phyloP scores from a whole-genome alignment of 2,888 invertebrate species.

The Hypsopygia costalis region DNA sequence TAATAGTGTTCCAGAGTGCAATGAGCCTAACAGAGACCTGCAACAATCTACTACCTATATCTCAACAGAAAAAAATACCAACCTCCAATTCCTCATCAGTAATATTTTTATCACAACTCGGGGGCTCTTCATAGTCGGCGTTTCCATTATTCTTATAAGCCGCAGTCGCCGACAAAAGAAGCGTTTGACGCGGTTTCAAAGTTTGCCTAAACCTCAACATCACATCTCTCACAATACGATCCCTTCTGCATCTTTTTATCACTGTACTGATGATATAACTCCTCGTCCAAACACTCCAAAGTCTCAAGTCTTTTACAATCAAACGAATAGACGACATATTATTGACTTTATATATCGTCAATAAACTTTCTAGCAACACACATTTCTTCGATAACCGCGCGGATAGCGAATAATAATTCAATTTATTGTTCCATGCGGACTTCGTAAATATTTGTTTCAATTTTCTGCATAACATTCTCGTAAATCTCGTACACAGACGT shows the following conservation, averaged over 20 bases:
- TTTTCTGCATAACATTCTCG: slow-evolving; percentile 49
- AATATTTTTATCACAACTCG: slow-evolving; percentile 45
- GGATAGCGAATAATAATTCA: slow-evolving; percentile 30
- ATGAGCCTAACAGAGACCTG: too few relatives aligned
- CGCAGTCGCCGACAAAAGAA: slow-evolving; percentile 61
- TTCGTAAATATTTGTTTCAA: slow-evolving; percentile 43
- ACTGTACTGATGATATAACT: slow-evolving; percentile 49
- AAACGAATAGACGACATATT: slow-evolving; percentile 50
- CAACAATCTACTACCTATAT: too few relatives aligned
- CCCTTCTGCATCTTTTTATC: slow-evolving; percentile 53
- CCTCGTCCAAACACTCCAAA: slow-evolving; percentile 59
- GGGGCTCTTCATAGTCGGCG: slow-evolving; percentile 11
- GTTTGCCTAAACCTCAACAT: slow-evolving; percentile 57
- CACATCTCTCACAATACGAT: slow-evolving; percentile 57
- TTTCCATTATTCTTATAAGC: slow-evolving; percentile 44
- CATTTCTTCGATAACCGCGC: slow-evolving; percentile 39
- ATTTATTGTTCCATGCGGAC: slow-evolving; percentile 29
- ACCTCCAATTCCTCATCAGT: slow-evolving; percentile 65
- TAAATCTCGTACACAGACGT: too few relatives aligned
- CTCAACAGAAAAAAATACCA: slow-evolving; percentile 6
- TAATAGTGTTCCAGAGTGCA: too few relatives aligned
- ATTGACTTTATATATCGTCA: slow-evolving; percentile 27
- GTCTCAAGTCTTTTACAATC: slow-evolving; percentile 52
- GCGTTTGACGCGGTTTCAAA: slow-evolving; percentile 49
- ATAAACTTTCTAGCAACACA: slow-evolving; percentile 29